Evolutionary conservation across 2,797 vertebrate species (phyloP), one percentile per base, ranked within the genome.

Genomic region (Petrocephalus sullivani): DNA sequence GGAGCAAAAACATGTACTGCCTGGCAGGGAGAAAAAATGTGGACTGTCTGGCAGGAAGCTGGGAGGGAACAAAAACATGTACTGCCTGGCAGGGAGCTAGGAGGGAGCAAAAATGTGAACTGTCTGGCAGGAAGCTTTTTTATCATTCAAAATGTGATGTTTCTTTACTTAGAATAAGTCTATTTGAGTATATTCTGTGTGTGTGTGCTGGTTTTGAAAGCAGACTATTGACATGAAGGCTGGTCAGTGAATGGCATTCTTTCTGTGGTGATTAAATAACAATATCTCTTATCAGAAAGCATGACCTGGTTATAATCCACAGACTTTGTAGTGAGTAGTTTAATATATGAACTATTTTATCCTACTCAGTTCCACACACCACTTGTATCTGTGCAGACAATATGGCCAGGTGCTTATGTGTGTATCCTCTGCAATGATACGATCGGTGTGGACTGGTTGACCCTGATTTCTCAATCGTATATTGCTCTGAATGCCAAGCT

Each of bases 31-130:
- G 41, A 2, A 41, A 41, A 41, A 41, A 41, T n/a, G n/a, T 41
- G 41, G 41, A 41, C 41, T 41, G 41, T 1, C 41, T 41, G 41
- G 41, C 41, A 61, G n/a, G 60, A 7, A 64, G 60, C 23, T 33
- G 28, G 28, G 12, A 67, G 64, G 3, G 91, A 95, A 97, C 95
- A 1, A 57, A 7, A 33, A 19, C 3, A 4, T 23, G n/a, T 10
- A 5, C 12, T 14, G 23, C 37, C 60, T 61, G 60, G 60, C 21
- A 28, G 21, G 21, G 60, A 23, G 60, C 60, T 61, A n/a, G 60
- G n/a, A 61, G n/a, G n/a, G 21, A 64, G 60, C 23, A 67, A 67
- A 67, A 33, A 67, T 4, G 3, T 67, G 64, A 3, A 41, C 41
- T 41, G 41, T 1, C 41, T 41, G 41, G 41, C 41, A 41, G 41